Base-by-base conservation (phyloP, 2,888 invertebrate genomes). In the Chaetoderma sp. region DNA sequence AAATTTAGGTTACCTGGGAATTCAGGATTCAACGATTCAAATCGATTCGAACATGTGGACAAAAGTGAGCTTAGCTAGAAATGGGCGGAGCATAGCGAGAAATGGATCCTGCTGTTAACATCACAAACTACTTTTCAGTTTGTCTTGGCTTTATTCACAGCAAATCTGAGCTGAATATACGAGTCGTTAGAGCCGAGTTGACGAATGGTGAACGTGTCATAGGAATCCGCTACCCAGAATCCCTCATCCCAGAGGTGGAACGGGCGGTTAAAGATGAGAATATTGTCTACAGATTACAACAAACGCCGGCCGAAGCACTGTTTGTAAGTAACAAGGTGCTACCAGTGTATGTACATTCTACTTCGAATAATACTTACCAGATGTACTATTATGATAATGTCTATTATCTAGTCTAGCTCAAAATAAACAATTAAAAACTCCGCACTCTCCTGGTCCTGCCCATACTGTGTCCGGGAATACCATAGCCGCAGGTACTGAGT, bases 181-280 rank as follows among this genome's bases (percentile, higher is more conserved):
- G 83, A 30, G 83, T 83, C n/a, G 83, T 84, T 16, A 67, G 83
- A 28, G 81, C 77, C 0, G 71, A 79, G 63, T 68, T 83, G 44
- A 77, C 82, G 71, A 76, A 71, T 56, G 82, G 82, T 8, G 80
- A 82, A 68, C 67, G 84, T 28, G 72, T 84, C 27, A 80, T 84
- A 0, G 84, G 84, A 6, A 74, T 84, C 23, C 72, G 83, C 18
- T 82, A 78, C 65, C 82, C 83, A 21, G 74, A 77, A 30, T 44
- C 73, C 18, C 75, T 82, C 28, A 75, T 82, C 21, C 63, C 74
- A 13, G 76, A 78, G 57, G 82, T 78, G 10, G 80, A 82, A 57
- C 72, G 60, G 58, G 68, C 70, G 4, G 63, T 80, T 8, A 72
- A 71, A 42, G 80, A 79, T 49, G 76, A 78, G 47, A 23, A 27